Base-by-base conservation (phyloP, 2,113 vertebrate genomes). In the Ptilonorhynchus violaceus region DNA sequence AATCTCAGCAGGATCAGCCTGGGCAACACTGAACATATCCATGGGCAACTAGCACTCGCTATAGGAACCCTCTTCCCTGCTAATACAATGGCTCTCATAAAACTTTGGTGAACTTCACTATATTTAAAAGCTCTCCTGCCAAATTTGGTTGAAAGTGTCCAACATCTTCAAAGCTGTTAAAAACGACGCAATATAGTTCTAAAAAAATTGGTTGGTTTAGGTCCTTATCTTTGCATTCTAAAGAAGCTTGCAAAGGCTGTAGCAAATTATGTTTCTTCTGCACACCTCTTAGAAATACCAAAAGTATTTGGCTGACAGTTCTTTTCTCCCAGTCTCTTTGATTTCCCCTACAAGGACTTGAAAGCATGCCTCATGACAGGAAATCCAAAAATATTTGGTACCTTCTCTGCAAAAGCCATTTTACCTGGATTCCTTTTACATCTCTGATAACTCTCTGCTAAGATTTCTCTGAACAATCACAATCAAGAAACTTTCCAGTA, bases 381-480 rank as follows among this genome's bases (percentile, higher is more conserved):
- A 94, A 93, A 86, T 70, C n/a, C 25, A 73, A 88, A 86, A 63
- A 6, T 23, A 58, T 30, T 66, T 70, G 21, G 39, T 33, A 85
- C 81, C 14, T 88, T 80, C 67, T 74, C 60, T 84, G 64, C 42
- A 80, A 80, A 94, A 93, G 50, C 31, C n/a, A 58, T 89, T 82
- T 91, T 60, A 93, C 49, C 16, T 93, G 52, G 47, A 44, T 87
- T 83, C 18, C 56, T 73, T 79, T 79, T 62, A 66, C 2, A 7
- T 14, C 83, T 82, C 41, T 76, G 49, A 37, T 73, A 73, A 60
- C 10, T 13, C 20, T 80, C 28, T 56, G 18, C 47, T 79, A 76
- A 68, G 44, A 25, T 76, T 76, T 60, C 31, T 75, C 31, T 69
- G 24, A 76, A 41, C 27, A 31, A 33, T 33, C 19, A 39, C 68